Evolutionary conservation across 2,888 invertebrate species (phyloP).

Genomic region (Dryocosmus kuriphilus): DNA sequence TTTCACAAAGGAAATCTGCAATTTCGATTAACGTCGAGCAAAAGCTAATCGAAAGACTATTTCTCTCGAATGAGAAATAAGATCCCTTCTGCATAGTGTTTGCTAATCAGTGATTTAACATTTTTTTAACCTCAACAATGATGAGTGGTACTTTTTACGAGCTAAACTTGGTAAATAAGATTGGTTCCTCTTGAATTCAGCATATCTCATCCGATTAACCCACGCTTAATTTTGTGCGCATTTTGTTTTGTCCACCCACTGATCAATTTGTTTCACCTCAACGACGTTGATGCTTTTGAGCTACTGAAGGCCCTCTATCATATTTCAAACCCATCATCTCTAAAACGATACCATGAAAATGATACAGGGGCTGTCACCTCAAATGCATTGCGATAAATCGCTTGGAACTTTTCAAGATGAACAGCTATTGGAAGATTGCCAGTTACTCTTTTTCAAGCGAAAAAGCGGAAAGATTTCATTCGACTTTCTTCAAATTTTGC

Average conservation of each 20-base stretch:
- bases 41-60: not conserved
- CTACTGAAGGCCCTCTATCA: constrained; percentile 31
- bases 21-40: not conserved
- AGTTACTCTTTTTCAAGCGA: constrained; percentile 8
- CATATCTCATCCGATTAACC: constrained; percentile 24
- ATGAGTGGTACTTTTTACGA: not conserved
- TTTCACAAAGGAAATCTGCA: constrained; percentile 20
- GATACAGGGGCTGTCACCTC: not conserved
- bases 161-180: not conserved
- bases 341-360: constrained; percentile 24
- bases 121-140: not conserved
- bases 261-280: constrained; percentile 24
- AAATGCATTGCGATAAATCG: constrained; percentile 22
- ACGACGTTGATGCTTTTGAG: constrained; percentile 33
- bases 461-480: not conserved
- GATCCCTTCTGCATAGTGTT: not conserved
- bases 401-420: constrained; percentile 21
- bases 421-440: constrained; percentile 34
- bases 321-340: constrained; percentile 34
- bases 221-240: constrained; percentile 29
- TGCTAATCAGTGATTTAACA: not conserved
- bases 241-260: constrained; percentile 37
- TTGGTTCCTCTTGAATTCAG: not conserved
- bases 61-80: not conserved
- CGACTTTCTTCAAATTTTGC: not conserved